Evolutionary conservation across 2,113 vertebrate species (phyloP), one percentile per base, ranked within the genome.

Genomic region (Etia nguti): DNA sequence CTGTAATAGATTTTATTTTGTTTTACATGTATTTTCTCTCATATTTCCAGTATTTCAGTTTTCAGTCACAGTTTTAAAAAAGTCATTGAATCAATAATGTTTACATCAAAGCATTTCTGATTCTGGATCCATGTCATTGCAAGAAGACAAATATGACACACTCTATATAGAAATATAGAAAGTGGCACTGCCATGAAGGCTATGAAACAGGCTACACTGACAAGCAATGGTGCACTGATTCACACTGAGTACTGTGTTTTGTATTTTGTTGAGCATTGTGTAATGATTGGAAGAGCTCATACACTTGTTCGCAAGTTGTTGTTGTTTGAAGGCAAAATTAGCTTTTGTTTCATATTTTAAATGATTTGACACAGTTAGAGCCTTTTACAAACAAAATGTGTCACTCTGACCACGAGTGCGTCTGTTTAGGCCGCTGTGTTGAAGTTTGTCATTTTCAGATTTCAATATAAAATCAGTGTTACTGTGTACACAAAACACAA

Each of bases 351-450:
- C 52, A 55, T 12, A 55, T 55, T 55, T 55, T 22, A 22, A 54
- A 54, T 10, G 5, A n/a, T 54, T 54, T 22, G 10, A 22, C 11
- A 55, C 6, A 10, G 11, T 55, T 8, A 34, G n/a, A 54, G 5
- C 0, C 52, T 22, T 54, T 54, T 54, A 2, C 52, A 54, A n/a
- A 54, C n/a, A 54, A 54, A 54, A 54, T 0, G 5, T 54, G 10
- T 54, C 52, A 54, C 52, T 54, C 52, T 2, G 5, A 54, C n/a
- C 3, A 54, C 0, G 5, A 11, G 5, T 54, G 52, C 2, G 0
- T 54, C 52, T 54, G 52, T 22, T 54, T 54, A 54, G 52, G 52
- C 10, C 52, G 11, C 5, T 54, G 9, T 54, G 3, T 6, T 54
- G 52, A 55, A 55, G 54, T 26, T 57, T 57, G 12, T 57, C n/a